Base-by-base conservation (phyloP, 2,113 vertebrate species). In the Ranitomeya imitator region DNA sequence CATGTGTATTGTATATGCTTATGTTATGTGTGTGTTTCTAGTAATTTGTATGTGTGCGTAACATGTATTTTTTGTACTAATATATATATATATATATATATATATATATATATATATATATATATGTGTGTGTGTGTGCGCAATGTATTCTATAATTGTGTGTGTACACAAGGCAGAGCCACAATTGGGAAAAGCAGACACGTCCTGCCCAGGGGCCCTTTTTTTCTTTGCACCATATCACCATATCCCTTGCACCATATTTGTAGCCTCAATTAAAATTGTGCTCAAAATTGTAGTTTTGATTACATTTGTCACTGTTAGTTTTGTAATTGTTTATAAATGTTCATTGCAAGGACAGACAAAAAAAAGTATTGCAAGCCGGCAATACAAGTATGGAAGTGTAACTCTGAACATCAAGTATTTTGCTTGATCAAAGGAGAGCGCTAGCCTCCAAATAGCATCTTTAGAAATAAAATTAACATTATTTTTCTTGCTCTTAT, bases 391-490 rank as follows among this genome's bases (percentile, higher is more conserved):
- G 45, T 52, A 21, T 19, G 45, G 15, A 71, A 69, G 23, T 16
- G 16, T 19, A 71, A 1, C n/a, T 69, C 51, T 69, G 7, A 84
- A 55, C 45, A 15, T 84, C 16, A 69, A 69, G 82, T 83, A 74
- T 59, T 21, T 26, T 59, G 69, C 23, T 14, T 74, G 54, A 85
- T 85, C 54, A 85, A 85, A 85, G 54, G 54, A 60, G 45, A 85
- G n/a, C 7, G 16, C 82, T 57, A 60, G 54, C 21, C 83, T 85
- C 16, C n/a, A 85, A 85, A 85, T 73, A 85, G 26, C 52, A 23
- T 74, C 54, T 45, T 85, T 60, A 76, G 67, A 85, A 74, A 60
- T 18, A 85, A 85, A 85, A 85, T 85, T 45, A 76, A 31, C 31
- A 57, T 31, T 85, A 45, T 60, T 60, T 85, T 60, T 54, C 16